Percentiles rank a stretch among this genome's conserved stretches.
Evolutionary conservation across 2,113 vertebrate genomes (phyloP).

Genomic region (Cichladusa arquata): DNA sequence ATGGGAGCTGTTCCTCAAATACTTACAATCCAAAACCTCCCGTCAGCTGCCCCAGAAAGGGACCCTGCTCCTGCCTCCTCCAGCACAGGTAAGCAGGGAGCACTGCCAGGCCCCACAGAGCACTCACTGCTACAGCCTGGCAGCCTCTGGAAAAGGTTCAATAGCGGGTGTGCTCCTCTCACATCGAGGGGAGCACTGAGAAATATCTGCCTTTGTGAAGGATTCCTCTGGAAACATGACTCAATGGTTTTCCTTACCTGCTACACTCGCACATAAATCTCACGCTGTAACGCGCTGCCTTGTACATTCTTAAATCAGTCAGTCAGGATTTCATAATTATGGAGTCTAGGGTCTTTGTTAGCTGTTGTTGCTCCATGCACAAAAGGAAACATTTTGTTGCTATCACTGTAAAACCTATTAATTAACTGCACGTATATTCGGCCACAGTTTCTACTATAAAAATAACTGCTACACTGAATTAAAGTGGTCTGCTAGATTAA

Average conservation of each 20-base stretch:
- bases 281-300: not conserved
- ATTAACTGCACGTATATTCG: not conserved
- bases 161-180: accelerated
- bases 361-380: conserved; percentile 3
- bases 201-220: not conserved
- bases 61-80: not conserved
- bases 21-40: not conserved
- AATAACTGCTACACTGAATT: not conserved
- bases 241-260: not conserved
- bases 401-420: not conserved
- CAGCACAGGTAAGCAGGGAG: not conserved
- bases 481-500: not conserved
- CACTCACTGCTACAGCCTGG: not conserved
- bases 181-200: not conserved
- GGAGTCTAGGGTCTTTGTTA: conserved; percentile 40
- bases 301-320: conserved; percentile 6
- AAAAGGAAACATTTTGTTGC: conserved; percentile 4
- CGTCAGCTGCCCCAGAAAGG: accelerated
- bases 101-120: not conserved
- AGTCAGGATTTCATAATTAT: conserved; percentile 28
- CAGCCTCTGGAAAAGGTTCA: not conserved
- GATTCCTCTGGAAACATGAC: not conserved
- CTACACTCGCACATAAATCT: not conserved
- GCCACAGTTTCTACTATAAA: not conserved
- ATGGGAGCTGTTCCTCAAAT: not conserved